Evolutionary conservation across 2,888 invertebrate genomes (phyloP).

Genomic region (Parnassius glacialis): DNA sequence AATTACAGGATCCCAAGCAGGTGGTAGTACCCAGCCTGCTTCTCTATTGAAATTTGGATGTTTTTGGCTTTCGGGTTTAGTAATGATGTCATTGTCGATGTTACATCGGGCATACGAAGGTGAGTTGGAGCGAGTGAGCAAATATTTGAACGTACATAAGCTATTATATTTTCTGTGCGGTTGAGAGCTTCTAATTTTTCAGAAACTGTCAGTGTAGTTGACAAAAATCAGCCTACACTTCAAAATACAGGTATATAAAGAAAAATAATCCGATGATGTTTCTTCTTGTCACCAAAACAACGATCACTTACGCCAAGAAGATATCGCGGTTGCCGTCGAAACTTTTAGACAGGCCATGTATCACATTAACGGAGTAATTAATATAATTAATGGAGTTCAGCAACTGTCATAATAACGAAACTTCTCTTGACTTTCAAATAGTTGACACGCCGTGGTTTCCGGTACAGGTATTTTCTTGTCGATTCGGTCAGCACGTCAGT

Average conservation of each 20-base stretch:
- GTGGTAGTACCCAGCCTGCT: no score
- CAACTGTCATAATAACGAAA: conserved; percentile 60
- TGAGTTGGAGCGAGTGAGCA: no score
- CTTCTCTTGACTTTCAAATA: conserved; percentile 47
- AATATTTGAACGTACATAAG: no score
- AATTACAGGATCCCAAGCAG: no score
- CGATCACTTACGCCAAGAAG: conserved; percentile 25
- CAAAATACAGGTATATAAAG: background rate
- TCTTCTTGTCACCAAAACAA: background rate
- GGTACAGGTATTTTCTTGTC: conserved; percentile 26
- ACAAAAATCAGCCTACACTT: no score
- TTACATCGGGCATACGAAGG: no score
- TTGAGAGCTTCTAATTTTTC: no score
- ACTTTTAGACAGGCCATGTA: conserved; percentile 70
- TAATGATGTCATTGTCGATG: no score
- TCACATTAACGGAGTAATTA: conserved; percentile 68
- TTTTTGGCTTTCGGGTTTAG: no score
- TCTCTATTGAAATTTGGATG: no score
- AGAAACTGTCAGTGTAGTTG: no score
- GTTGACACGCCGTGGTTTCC: conserved; percentile 44
- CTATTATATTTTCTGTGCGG: no score
- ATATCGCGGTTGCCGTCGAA: conserved; percentile 31
- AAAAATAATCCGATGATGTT: background rate
- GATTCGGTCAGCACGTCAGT: conserved; percentile 26
- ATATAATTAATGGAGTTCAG: conserved; percentile 64